Conservation (phyloP, 2,797 vertebrate genomes). For the Thamnophis elegans region DNA sequence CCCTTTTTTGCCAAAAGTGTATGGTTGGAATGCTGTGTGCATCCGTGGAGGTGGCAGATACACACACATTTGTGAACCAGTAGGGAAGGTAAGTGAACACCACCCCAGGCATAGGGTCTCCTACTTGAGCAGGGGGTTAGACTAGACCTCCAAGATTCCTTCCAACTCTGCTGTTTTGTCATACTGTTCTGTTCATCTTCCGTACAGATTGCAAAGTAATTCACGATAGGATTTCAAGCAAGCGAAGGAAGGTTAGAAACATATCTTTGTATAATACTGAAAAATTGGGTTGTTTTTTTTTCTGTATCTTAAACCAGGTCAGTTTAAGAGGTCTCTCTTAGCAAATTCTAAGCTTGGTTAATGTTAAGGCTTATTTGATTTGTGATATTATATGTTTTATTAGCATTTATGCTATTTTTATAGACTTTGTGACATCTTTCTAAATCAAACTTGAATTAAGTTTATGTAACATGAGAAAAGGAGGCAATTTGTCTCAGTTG, state of each 20-base stretch:
- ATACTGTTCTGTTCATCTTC: background rate
- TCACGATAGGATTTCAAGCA: background rate
- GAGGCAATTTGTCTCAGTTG: background rate
- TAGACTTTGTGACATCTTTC: background rate
- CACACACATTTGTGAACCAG: too few relatives aligned
- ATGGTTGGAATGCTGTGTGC: too few relatives aligned
- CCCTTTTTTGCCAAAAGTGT: too few relatives aligned
- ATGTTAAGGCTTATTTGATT: background rate
- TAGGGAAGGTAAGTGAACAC: too few relatives aligned
- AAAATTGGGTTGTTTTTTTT: background rate
- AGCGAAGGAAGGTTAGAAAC: background rate
- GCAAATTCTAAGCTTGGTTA: background rate
- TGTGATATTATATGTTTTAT: background rate
- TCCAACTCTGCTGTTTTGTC: background rate
- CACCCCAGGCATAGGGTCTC: too few relatives aligned
- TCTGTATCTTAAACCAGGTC: background rate
- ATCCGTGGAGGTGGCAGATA: too few relatives aligned
- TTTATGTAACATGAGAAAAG: background rate
- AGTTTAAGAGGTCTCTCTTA: background rate
- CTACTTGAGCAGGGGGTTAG: background rate
- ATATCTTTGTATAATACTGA: background rate
- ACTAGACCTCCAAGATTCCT: background rate
- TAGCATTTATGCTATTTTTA: background rate
- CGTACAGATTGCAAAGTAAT: background rate
- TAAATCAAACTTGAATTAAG: background rate